Conservation (phyloP, 2,797 vertebrate genomes). For the Poeciliopsis turneri region DNA sequence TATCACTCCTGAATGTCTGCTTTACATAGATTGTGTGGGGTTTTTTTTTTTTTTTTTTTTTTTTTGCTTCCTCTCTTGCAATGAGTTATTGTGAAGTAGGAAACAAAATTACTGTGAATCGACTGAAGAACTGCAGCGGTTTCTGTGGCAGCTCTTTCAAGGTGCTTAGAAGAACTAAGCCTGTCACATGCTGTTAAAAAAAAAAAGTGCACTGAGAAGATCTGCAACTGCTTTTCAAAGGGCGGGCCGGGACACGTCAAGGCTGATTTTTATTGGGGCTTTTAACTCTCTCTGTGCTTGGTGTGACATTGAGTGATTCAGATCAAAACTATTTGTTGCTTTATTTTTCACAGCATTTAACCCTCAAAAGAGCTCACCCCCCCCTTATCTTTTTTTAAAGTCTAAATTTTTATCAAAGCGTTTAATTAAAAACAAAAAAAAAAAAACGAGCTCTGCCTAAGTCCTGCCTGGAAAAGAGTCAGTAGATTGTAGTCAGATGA, state of each 20-base stretch:
- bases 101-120: conserved; percentile 8
- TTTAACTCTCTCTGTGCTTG: conserved; percentile 4
- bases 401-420: not conserved
- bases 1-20: conserved; percentile 23
- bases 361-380: too few species aligned
- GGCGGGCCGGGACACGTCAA: not conserved
- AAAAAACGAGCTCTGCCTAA: not conserved
- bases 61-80: not conserved
- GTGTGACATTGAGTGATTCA: conserved; percentile 10
- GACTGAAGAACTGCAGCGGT: not conserved
- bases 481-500: not conserved
- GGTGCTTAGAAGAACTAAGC: conserved; percentile 7
- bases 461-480: not conserved
- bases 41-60: not conserved
- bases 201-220: not conserved
- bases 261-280: conserved; percentile 2
- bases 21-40: conserved; percentile 7
- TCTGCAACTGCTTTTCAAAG: not conserved
- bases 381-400: not conserved
- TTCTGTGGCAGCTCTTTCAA: not conserved
- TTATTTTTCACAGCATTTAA: not conserved
- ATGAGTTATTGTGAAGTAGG: conserved; percentile 8
- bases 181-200: not conserved
- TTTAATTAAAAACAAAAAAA: too few species aligned
- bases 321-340: conserved; percentile 5